phyloP scores from a whole-genome alignment of 2,113 vertebrate genomes.

The Perccottus glenii region DNA sequence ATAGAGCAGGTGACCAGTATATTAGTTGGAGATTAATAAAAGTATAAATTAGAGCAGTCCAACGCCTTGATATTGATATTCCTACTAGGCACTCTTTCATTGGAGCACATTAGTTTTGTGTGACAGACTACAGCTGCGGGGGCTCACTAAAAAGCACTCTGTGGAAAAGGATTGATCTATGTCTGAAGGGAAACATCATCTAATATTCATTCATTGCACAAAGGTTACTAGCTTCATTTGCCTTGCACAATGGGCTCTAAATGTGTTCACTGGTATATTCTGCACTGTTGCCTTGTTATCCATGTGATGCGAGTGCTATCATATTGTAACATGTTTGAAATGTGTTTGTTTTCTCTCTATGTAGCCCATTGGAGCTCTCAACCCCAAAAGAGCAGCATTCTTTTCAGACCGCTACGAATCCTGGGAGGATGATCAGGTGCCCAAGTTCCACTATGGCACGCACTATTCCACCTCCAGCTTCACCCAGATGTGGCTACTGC shows the following conservation, averaged over 20 bases:
- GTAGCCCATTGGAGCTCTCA: slow-evolving; percentile 94
- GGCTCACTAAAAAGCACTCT: slow-evolving; percentile 70
- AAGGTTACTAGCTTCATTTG: slow-evolving; percentile 67
- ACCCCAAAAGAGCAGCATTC: slow-evolving; percentile 96
- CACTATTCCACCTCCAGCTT: slow-evolving; percentile 98
- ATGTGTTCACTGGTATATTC: slow-evolving; percentile 23
- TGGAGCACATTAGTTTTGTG: slow-evolving; percentile 72
- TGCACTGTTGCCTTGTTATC: not conserved
- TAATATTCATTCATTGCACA: slow-evolving; percentile 79
- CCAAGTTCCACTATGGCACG: slow-evolving; percentile 98
- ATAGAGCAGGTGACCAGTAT: slow-evolving; percentile 55
- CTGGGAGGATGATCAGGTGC: slow-evolving; percentile 98
- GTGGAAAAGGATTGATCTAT: slow-evolving; percentile 74
- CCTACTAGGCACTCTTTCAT: slow-evolving; percentile 67
- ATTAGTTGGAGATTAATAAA: slow-evolving; percentile 74
- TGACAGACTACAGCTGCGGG: slow-evolving; percentile 74
- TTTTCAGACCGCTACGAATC: slow-evolving; percentile 93
- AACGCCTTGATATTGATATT: slow-evolving; percentile 63
- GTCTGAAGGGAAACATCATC: slow-evolving; percentile 79
- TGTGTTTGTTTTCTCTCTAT: slow-evolving; percentile 13
- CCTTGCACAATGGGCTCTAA: slow-evolving; percentile 26
- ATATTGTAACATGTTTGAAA: not conserved
- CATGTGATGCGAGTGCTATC: not conserved
- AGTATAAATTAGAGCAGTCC: slow-evolving; percentile 60
- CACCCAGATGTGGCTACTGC: slow-evolving; percentile 92